Evolutionary conservation across 2,113 vertebrate species (phyloP).

Genomic region (Excalfactoria chinensis): DNA sequence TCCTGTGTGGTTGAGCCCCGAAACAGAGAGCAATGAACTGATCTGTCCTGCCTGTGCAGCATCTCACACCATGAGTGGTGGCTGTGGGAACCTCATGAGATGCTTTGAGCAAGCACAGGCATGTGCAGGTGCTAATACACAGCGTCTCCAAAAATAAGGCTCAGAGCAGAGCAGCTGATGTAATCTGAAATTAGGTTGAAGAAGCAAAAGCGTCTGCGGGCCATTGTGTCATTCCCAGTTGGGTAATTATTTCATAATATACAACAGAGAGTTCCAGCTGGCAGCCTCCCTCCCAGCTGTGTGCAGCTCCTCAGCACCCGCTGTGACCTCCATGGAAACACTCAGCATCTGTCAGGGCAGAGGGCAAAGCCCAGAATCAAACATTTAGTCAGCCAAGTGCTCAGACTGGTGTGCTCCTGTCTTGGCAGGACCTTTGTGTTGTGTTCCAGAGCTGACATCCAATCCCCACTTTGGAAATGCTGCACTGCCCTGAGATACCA

Average conservation of each 20-base stretch:
- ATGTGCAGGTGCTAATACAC: not conserved
- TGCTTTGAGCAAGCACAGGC: not conserved
- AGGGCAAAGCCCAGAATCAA: not conserved
- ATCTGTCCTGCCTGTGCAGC: not conserved
- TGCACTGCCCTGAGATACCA: not conserved
- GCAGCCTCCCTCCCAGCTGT: not conserved
- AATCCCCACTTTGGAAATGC: fast-evolving
- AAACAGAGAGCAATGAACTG: fast-evolving
- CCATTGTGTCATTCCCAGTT: not conserved
- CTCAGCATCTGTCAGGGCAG: not conserved
- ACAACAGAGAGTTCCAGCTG: not conserved
- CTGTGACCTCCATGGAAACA: not conserved
- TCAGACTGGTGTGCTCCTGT: fast-evolving
- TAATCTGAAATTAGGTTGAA: not conserved
- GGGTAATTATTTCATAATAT: not conserved
- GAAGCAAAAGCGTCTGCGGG: not conserved
- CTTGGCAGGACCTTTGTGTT: fast-evolving
- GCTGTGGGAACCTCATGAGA: fast-evolving
- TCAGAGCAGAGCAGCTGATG: not conserved
- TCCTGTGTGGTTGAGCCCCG: not conserved
- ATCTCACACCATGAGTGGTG: fast-evolving
- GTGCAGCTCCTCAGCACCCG: fast-evolving
- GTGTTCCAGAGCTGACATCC: fast-evolving
- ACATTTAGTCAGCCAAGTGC: not conserved
- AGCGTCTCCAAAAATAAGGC: not conserved